Conservation (phyloP, 2,797 vertebrate genomes). For the Sandelia bainsii region DNA sequence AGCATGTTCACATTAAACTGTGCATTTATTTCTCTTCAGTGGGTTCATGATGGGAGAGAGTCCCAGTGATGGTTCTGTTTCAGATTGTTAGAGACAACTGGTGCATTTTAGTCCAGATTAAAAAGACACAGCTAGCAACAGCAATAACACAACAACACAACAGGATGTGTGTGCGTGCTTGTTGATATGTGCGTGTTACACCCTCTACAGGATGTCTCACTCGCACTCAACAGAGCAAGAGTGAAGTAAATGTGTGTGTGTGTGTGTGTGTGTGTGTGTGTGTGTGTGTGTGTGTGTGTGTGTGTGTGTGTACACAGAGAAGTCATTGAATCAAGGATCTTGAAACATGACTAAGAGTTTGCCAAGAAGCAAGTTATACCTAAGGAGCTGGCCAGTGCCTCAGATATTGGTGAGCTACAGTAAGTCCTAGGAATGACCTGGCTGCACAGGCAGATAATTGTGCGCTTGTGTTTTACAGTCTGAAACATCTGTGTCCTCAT, state of each 20-base stretch:
- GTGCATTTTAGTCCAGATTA: conserved; percentile 30
- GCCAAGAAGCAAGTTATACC: conserved; percentile 78
- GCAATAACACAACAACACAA: conserved; percentile 40
- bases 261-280: conserved; percentile 3
- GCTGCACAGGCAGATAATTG: conserved; percentile 10
- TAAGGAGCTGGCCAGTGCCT: conserved; percentile 79
- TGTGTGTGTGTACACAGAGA: conserved; percentile 68
- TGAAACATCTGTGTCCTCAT: conserved; percentile 42
- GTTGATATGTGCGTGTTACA: conserved; percentile 42
- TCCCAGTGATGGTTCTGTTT: conserved; percentile 50
- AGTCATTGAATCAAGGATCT: conserved; percentile 82
- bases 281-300: conserved; percentile 10
- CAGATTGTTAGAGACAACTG: conserved; percentile 64
- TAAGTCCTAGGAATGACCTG: background rate
- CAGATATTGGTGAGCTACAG: conserved; percentile 78
- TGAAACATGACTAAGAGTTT: conserved; percentile 52
- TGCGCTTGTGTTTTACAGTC: conserved; percentile 18
- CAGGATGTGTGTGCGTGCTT: conserved; percentile 16
- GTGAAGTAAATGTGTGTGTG: conserved; percentile 6
- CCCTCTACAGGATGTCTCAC: conserved; percentile 17
- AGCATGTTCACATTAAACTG: conserved; percentile 45
- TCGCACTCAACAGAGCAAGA: too few relatives aligned
- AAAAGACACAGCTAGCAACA: conserved; percentile 52
- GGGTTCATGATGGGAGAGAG: conserved; percentile 40
- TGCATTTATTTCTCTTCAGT: background rate